Percentiles rank a stretch among this genome's conserved stretches.
These are phyloP conservation scores for Gibbula magus DNA, from an alignment of 2,888 invertebrate genomes.

Conservation along the genomic window DNA sequence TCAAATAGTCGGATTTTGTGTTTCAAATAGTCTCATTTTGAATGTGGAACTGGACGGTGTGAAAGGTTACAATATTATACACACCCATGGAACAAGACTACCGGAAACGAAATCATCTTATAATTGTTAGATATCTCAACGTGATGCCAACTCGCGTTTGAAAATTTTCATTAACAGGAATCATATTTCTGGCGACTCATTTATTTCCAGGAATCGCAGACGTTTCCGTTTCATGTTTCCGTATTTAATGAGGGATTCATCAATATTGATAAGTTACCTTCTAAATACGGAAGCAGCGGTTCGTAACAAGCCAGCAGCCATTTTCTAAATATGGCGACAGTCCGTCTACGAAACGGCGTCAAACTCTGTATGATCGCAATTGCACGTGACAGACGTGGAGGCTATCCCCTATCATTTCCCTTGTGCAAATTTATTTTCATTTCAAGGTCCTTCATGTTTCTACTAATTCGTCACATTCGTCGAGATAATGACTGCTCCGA, in stretches of 20 bases:
- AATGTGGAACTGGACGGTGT: too few species aligned
- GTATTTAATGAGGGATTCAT: not conserved
- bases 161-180: too few species aligned
- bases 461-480: constrained; percentile 14
- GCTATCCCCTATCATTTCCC: constrained; percentile 20
- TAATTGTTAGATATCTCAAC: too few species aligned
- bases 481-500: not conserved
- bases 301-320: not conserved
- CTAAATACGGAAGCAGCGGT: not conserved
- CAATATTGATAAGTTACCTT: not conserved
- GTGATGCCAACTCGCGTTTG: too few species aligned
- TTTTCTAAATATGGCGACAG: constrained; percentile 1
- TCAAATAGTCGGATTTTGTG: too few species aligned
- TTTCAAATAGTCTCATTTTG: too few species aligned
- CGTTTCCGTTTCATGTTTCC: constrained; percentile 1
- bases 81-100: too few species aligned
- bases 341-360: constrained; percentile 15
- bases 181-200: not conserved
- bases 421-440: constrained; percentile 19
- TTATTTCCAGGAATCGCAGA: not conserved
- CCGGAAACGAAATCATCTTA: too few species aligned
- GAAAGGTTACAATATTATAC: too few species aligned
- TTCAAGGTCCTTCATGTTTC: constrained; percentile 1
- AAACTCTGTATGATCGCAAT: constrained; percentile 3
- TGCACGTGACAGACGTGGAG: constrained; percentile 11